Base-by-base conservation (phyloP, 2,113 vertebrate genomes). In the Callospermophilus lateralis region DNA sequence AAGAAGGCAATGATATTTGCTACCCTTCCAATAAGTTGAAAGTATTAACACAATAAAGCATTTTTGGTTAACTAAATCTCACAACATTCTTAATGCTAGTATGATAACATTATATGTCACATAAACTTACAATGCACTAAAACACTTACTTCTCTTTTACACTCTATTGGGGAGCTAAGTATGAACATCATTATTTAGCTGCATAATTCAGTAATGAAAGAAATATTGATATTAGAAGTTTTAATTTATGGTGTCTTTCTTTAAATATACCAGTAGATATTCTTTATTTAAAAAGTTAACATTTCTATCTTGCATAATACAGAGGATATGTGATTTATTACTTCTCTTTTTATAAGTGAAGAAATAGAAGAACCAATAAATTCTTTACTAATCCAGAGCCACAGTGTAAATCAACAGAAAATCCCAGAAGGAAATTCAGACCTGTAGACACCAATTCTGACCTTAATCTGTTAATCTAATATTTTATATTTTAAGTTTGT, bases 401-500 rank as follows among this genome's bases (percentile, higher is more conserved):
- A 86, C 30, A 51, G 4, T 78, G 28, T 79, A 95, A 67, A 91
- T 84, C 73, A 92, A 78, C 4, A 93, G 37, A 80, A 89, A 85
- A 95, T 42, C 68, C 16, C 22, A 89, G n/a, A 85, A 74, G 30
- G 34, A 19, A 90, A 84, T 45, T 91, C 45, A 84, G 17, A n/a
- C 32, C 72, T 79, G 19, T 78, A 70, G 63, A 84, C 3, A 53
- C 28, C 45, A 86, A 37, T 88, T 93, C 53, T 88, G 20, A 95
- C 48, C 28, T 86, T 89, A 94, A 87, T 70, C 37, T 16, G 91
- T 73, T 95, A 93, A 94, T 96, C n/a, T 86, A 77, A 68, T 70
- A 67, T 37, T 78, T 51, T 37, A 11, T 85, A 20, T 9, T 88
- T 90, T 91, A 61, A 83, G n/a, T 13, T 74, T 83, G 88, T 51